Evolutionary conservation across 1,140 invertebrate species (phyloP), one percentile per base, ranked within the genome.

Genomic region (Chrysomallon squamiferum): DNA sequence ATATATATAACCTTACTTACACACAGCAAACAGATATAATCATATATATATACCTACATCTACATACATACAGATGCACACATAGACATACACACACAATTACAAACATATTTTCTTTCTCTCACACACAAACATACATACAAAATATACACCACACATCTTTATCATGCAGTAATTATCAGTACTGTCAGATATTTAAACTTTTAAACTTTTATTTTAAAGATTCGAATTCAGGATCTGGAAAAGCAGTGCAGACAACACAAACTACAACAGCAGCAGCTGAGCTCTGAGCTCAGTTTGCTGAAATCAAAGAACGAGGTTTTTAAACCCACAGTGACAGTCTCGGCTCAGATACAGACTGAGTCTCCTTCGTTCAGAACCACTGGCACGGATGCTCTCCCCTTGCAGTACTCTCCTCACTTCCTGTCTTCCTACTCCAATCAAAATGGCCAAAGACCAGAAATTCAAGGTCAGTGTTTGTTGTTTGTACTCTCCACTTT

Each of bases 181-280:
- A n/a, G n/a, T n/a, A n/a, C n/a, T n/a, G n/a, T n/a, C n/a, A n/a
- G n/a, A n/a, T n/a, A n/a, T n/a, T n/a, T n/a, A n/a, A n/a, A n/a
- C n/a, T n/a, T n/a, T n/a, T n/a, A n/a, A n/a, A n/a, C n/a, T n/a
- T n/a, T n/a, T n/a, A n/a, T n/a, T 22, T 63, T 93, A 93, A 50
- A 94, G 86, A 90, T 89, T 49, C 83, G 82, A 69, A 71, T 86
- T 25, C 65, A 73, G n/a, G 82, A 83, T 62, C 70, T 87, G 7
- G 83, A 86, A 58, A 69, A 78, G 32, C 81, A 82, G 70, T 86
- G 84, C 69, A 93, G 94, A 65, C 84, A 95, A 69, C 94, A 96
- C 84, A 93, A 93, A 73, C 92, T 95, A 27, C 90, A 91, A 72
- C 94, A 95, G 83, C 93, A 95, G 81, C 93, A 95, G 83, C 88